phyloP scores from a whole-genome alignment of 1,140 invertebrate species.

The Teleopsis dalmanni region DNA sequence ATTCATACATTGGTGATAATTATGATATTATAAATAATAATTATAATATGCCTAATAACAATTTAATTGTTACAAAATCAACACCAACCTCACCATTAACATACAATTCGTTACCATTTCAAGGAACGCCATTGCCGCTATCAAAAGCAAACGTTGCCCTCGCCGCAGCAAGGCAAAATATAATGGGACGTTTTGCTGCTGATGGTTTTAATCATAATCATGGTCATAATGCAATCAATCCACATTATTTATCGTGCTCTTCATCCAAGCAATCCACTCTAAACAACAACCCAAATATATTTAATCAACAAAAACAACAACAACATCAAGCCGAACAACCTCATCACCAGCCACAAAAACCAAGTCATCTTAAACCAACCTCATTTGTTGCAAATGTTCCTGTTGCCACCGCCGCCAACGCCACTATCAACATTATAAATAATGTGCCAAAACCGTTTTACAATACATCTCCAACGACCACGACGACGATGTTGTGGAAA shows the following conservation, averaged over 20 bases:
- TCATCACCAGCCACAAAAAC: conserved; percentile 11
- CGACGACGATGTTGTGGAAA: conserved; percentile 39
- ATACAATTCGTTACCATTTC: conserved; percentile 5
- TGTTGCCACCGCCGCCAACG: conserved; percentile 16
- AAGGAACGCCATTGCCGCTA: background rate
- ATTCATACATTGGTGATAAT: too few relatives aligned
- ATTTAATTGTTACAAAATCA: background rate
- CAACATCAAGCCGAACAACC: conserved; percentile 15
- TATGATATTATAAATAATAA: too few relatives aligned
- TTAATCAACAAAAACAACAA: background rate
- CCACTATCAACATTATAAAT: conserved; percentile 19
- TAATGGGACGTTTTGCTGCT: conserved; percentile 32
- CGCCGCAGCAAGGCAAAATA: conserved; percentile 32
- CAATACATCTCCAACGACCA: conserved; percentile 29
- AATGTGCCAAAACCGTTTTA: conserved; percentile 16
- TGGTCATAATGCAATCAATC: conserved; percentile 1
- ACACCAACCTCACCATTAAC: conserved; percentile 14
- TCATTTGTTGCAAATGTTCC: conserved; percentile 19
- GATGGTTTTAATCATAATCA: conserved; percentile 11
- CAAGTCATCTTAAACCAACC: too few relatives aligned
- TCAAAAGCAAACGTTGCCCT: conserved; percentile 18
- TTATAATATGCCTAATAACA: too few relatives aligned
- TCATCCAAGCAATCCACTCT: conserved; percentile 3
- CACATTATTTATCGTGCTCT: background rate
- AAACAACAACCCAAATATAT: background rate